phyloP scores from a whole-genome alignment of 2,797 vertebrate genomes.

The Sebastes kiyomatsui region DNA sequence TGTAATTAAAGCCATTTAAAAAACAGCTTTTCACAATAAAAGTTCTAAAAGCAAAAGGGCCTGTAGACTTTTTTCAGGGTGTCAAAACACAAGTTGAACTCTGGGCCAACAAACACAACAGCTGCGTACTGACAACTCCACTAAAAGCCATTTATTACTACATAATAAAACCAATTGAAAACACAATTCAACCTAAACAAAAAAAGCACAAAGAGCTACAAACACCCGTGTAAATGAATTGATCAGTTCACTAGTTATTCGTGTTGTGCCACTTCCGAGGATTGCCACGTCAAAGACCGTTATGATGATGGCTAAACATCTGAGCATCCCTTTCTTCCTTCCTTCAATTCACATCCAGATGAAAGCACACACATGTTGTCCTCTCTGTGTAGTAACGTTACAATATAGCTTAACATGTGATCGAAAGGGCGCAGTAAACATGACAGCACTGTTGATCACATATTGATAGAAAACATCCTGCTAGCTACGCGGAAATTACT shows the following conservation, averaged over 20 bases:
- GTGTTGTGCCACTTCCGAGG: slow-evolving; percentile 35
- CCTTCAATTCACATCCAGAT: background rate
- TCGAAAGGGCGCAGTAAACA: background rate
- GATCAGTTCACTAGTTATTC: background rate
- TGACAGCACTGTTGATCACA: slow-evolving; percentile 13
- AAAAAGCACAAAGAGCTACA: background rate
- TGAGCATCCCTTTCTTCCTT: slow-evolving; percentile 15
- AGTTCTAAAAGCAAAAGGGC: background rate
- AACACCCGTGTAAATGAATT: background rate
- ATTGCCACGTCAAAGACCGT: slow-evolving; percentile 85
- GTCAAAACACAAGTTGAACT: slow-evolving; percentile 14
- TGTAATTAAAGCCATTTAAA: too few species aligned
- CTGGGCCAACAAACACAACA: slow-evolving; percentile 35
- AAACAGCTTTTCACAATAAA: too few species aligned
- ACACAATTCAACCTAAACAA: rapidly evolving
- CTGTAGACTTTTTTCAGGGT: background rate
- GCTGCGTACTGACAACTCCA: slow-evolving; percentile 6
- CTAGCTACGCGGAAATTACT: slow-evolving; percentile 60
- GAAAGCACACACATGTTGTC: background rate
- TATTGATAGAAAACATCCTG: slow-evolving; percentile 45
- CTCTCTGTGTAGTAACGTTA: background rate
- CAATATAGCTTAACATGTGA: background rate
- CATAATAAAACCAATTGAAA: background rate
- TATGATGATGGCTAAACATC: slow-evolving; percentile 53
- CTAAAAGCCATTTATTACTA: background rate